Conservation (phyloP, 37 sponge, comb jelly and placozoan species). For the Crambe crambe region DNA sequence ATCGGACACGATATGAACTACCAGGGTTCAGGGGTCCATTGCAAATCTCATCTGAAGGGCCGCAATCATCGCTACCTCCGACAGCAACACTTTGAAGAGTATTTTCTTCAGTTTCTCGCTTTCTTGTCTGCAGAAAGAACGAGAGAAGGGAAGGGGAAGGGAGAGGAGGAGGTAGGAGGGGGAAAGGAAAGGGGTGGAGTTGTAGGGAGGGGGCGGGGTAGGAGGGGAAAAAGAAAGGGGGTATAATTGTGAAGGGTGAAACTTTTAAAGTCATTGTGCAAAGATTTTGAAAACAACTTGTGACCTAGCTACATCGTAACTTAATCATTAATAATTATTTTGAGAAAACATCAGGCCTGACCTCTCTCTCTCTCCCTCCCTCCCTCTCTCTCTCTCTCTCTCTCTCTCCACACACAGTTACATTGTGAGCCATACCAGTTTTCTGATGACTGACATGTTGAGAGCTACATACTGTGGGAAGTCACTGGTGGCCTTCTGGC, state of each 20-base stretch:
- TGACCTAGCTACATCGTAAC: too few relatives aligned
- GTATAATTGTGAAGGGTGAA: too few relatives aligned
- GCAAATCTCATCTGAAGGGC: constrained; percentile 31
- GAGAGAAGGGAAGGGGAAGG: neutral
- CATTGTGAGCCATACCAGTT: too few relatives aligned
- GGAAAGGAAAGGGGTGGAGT: too few relatives aligned
- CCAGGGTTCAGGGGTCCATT: constrained; percentile 61
- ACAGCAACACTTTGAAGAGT: neutral
- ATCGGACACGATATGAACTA: constrained; percentile 33
- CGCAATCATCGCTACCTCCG: constrained; percentile 21
- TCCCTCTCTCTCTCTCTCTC: neutral
- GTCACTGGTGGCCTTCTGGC: neutral
- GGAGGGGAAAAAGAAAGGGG: too few relatives aligned
- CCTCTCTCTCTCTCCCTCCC: too few relatives aligned
- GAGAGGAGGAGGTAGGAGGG: neutral
- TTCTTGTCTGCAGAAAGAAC: neutral
- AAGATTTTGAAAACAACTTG: too few relatives aligned
- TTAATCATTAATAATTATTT: too few relatives aligned
- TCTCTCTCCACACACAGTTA: neutral
- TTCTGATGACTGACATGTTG: neutral
- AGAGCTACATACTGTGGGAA: constrained; percentile 25
- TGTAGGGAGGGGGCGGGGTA: neutral
- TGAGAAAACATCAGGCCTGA: too few relatives aligned
- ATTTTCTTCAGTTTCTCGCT: neutral
- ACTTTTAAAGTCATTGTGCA: too few relatives aligned